Evolutionary conservation across 1,140 invertebrate species (phyloP), one percentile per base, ranked within the genome.

Genomic region (Ruditapes philippinarum): DNA sequence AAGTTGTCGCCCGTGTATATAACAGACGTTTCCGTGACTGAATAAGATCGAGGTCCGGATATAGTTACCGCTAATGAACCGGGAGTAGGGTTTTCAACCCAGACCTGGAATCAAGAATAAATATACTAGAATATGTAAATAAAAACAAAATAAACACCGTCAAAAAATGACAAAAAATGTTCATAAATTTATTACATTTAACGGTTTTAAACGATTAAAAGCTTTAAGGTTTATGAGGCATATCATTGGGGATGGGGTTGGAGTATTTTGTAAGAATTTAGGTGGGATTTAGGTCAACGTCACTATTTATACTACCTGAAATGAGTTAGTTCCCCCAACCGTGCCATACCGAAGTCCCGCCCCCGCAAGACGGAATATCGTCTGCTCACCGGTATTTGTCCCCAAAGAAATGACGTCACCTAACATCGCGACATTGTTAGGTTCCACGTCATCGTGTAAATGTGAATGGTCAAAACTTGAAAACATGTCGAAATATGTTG

Each of bases 1-100:
- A 93, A 60, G 80, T 95, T 93, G 76, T 94, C 93, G 22, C 93
- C 94, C 0, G 91, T 93, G 89, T 94, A 95, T 33, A 91, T 89
- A 17, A 95, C 92, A 25, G 87, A 89, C 25, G 93, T 93, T 62
- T 94, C 92, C 11, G 83, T 82, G 7, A 95, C 94, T 36, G 92
- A 89, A 36, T 95, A 91, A 28, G 89, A 80, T 2, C 91, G 81
- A 4, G 94, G 91, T 19, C 95, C 95, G 57, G 91, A 90, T 19
- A 95, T 90, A 40, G 90, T 91, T 14, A 94, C 94, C 2, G 93
- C 93, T 14, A 95, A 81, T 40, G 89, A 92, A 14, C 95, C 93
- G 45, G 79, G 74, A 11, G 89, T 91, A 3, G 90, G 84, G 57
- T 92, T 86, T 42, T 91, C 91, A 33, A 92, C 90, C 19, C 93